Evolutionary conservation across 2,888 invertebrate genomes (phyloP), one percentile per base, ranked within the genome.

Genomic region (Diabrotica balteata): DNA sequence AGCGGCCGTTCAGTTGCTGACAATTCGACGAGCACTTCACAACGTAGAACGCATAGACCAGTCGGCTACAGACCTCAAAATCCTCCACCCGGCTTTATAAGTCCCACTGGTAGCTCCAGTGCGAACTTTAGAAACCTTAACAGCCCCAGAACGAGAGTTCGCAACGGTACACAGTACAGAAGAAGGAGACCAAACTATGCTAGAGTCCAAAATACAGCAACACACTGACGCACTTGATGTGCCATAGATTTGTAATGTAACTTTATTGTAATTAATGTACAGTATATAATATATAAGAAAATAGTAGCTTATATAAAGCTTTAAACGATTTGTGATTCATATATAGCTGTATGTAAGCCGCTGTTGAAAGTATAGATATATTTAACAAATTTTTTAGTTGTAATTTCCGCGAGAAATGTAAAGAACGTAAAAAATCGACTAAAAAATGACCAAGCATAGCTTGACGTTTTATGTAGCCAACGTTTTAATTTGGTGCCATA

Each of bases 241-340:
- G 61, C 49, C 60, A 65, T 59, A 53, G n/a, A 61, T 43, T 54
- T 54, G n/a, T 54, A 32, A 32, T 54, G 11, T 52, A 17, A 54
- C n/a, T 32, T 59, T 62, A 66, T 47, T 58, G 59, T 54, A 62
- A 65, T 69, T 54, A 67, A 67, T 69, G 69, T 69, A 64, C 64
- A 64, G 64, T 64, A 64, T 64, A 51, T 57, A 63, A 47, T 47
- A 17, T 17, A 32, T 32, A 32, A 32, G 32, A 32, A 32, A 32
- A 32, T 32, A 32, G 32, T 32, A 32, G 32, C 8, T 49, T 46
- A 50, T 57, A 6, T 57, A 57, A 57, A 32, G 32, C 32, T 32
- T 32, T 32, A 32, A 32, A 32, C 32, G 32, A 32, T 5, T 32
- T 32, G 32, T 32, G 32, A 32, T 32, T 32, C 32, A 4, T 32